A percentile compares a stretch with the other conserved stretches of the same genome.
Evolutionary conservation across 1,140 invertebrate species (phyloP).

Genomic region (Sipha flava): DNA sequence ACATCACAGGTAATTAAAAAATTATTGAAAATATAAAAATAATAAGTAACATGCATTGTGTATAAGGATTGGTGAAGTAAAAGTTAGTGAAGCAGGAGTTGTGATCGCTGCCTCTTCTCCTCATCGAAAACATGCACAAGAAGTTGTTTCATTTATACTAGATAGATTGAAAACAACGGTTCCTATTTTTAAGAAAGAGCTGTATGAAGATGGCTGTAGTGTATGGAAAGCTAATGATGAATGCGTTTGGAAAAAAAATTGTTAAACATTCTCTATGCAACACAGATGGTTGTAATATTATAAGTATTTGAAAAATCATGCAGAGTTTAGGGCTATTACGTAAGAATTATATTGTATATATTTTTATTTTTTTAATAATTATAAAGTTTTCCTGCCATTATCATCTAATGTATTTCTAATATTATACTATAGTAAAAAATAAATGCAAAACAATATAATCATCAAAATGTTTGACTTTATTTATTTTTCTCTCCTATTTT

Average conservation of each 20-base stretch:
- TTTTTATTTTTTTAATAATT: too few relatives aligned
- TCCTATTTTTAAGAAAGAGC: constrained; percentile 96
- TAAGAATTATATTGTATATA: too few relatives aligned
- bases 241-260: constrained; percentile 53
- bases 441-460: not conserved
- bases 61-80: constrained; percentile 67
- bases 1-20: constrained; percentile 55
- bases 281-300: too few relatives aligned
- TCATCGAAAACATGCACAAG: constrained; percentile 72
- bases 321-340: too few relatives aligned
- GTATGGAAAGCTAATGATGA: constrained; percentile 71
- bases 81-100: constrained; percentile 79
- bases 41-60: not conserved
- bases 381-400: too few relatives aligned
- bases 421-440: not conserved
- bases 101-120: constrained; percentile 82
- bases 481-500: not conserved
- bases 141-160: constrained; percentile 75
- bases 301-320: too few relatives aligned
- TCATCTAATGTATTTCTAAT: too few relatives aligned
- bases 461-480: not conserved
- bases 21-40: not conserved
- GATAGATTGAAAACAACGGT: constrained; percentile 76
- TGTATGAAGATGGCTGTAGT: constrained; percentile 54
- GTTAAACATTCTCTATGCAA: too few relatives aligned